These are phyloP conservation scores for Cyclophora albipunctata DNA, from an alignment of 2,888 invertebrate genomes.

Conservation along the genomic window DNA sequence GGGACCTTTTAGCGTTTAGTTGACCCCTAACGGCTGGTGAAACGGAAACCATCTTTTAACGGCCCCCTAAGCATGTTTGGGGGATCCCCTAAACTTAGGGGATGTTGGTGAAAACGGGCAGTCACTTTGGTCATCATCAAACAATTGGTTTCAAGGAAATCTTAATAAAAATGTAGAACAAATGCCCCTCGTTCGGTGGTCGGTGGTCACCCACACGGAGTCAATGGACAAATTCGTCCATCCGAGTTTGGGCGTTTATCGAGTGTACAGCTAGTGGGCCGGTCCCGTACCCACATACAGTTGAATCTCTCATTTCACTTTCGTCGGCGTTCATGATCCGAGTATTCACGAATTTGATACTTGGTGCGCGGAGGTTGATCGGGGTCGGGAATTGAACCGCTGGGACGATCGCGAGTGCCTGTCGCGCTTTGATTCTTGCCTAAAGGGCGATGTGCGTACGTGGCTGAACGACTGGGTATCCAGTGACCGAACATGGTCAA, in stretches of 20 bases:
- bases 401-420: slow-evolving; percentile 16
- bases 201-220: slow-evolving; percentile 23
- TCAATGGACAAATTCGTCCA: slow-evolving; percentile 48
- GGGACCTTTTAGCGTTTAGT: too few relatives aligned
- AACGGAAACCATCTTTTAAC: too few relatives aligned
- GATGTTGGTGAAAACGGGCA: too few relatives aligned
- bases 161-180: slow-evolving; percentile 15
- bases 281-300: too few relatives aligned
- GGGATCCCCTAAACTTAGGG: too few relatives aligned
- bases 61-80: too few relatives aligned
- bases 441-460: slow-evolving; percentile 13
- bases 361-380: slow-evolving; percentile 3
- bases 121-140: neutral
- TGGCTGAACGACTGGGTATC: slow-evolving; percentile 18
- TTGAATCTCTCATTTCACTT: slow-evolving; percentile 67
- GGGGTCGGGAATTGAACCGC: slow-evolving; percentile 5
- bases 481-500: slow-evolving; percentile 18
- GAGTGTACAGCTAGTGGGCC: slow-evolving; percentile 28
- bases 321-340: slow-evolving; percentile 40
- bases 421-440: slow-evolving; percentile 10
- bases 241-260: slow-evolving; percentile 31
- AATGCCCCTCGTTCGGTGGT: slow-evolving; percentile 19
- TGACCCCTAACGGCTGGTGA: too few relatives aligned
- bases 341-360: neutral
- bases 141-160: slow-evolving; percentile 1